A percentile compares a stretch with the other conserved stretches of the same genome.
These are phyloP conservation scores for Pseudococcus jackbeardsleyi DNA, from an alignment of 2,888 invertebrate genomes.

Conservation along the genomic window DNA sequence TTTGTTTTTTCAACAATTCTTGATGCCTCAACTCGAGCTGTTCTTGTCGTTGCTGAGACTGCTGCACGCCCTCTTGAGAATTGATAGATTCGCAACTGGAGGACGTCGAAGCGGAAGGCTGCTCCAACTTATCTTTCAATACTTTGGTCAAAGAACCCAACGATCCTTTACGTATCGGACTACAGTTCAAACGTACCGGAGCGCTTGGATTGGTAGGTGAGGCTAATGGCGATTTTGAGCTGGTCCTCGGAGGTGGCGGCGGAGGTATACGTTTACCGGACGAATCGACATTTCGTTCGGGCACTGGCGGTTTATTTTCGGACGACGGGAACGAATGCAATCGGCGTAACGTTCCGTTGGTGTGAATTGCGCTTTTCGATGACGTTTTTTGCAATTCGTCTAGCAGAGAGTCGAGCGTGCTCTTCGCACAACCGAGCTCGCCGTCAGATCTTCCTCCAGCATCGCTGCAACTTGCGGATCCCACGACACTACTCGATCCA, in stretches of 20 bases:
- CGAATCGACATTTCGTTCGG: constrained; percentile 84
- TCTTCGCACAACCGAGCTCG: constrained; percentile 80
- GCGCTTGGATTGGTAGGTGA: constrained; percentile 80
- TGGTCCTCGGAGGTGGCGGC: constrained; percentile 92
- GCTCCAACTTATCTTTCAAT: constrained; percentile 71
- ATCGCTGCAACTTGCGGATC: constrained; percentile 69
- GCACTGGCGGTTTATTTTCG: constrained; percentile 82
- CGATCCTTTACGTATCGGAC: constrained; percentile 67
- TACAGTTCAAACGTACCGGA: constrained; percentile 67
- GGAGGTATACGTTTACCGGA: constrained; percentile 85
- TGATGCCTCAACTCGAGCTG: constrained; percentile 88
- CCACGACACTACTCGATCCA: constrained; percentile 67
- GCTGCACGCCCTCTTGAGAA: constrained; percentile 78
- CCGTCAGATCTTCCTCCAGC: constrained; percentile 74
- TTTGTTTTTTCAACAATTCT: constrained; percentile 88
- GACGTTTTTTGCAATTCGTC: constrained; percentile 90
- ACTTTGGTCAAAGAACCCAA: constrained; percentile 63
- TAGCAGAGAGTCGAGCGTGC: constrained; percentile 97
- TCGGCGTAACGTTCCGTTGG: constrained; percentile 74
- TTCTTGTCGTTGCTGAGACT: constrained; percentile 75
- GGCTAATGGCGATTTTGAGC: constrained; percentile 87
- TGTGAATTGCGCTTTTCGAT: constrained; percentile 70
- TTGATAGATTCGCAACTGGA: constrained; percentile 83
- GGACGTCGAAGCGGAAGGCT: constrained; percentile 75
- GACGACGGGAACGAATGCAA: constrained; percentile 84